Percentiles rank a stretch among this genome's conserved stretches.
These are phyloP conservation scores for Nothocercus nigrocapillus DNA, from an alignment of 2,113 vertebrate species.

Conservation along the genomic window DNA sequence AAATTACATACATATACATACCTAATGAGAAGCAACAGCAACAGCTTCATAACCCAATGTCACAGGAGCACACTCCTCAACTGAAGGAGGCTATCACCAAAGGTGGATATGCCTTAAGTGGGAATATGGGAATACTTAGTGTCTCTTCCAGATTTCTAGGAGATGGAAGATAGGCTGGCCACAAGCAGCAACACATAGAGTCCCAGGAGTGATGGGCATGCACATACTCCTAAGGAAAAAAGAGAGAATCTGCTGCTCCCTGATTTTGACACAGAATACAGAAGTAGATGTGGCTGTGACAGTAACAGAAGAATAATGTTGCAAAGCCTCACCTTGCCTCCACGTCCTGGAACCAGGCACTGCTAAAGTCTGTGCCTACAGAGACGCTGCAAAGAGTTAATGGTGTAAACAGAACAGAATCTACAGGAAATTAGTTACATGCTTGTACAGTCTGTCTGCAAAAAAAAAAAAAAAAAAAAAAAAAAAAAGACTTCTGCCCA, in stretches of 20 bases:
- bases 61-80: not conserved
- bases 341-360: not conserved
- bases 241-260: not conserved
- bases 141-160: not conserved
- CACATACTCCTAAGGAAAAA: not conserved
- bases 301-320: not conserved
- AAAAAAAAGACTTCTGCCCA: not conserved
- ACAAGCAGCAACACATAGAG: not conserved
- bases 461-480: slow-evolving; percentile 12
- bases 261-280: not conserved
- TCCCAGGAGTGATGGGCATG: not conserved
- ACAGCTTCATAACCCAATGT: not conserved
- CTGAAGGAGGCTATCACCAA: not conserved
- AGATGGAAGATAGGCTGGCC: not conserved
- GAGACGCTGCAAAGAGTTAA: not conserved
- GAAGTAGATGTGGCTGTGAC: slow-evolving; percentile 17
- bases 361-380: not conserved
- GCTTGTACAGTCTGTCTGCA: not conserved
- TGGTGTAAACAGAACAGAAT: not conserved
- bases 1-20: not conserved
- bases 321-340: not conserved
- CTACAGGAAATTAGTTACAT: not conserved
- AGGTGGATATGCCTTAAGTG: not conserved
- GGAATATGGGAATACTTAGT: not conserved
- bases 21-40: not conserved